Evolutionary conservation across 53 echinoderm and acorn worm genomes (phyloP).

Genomic region (Apostichopus leukothele): DNA sequence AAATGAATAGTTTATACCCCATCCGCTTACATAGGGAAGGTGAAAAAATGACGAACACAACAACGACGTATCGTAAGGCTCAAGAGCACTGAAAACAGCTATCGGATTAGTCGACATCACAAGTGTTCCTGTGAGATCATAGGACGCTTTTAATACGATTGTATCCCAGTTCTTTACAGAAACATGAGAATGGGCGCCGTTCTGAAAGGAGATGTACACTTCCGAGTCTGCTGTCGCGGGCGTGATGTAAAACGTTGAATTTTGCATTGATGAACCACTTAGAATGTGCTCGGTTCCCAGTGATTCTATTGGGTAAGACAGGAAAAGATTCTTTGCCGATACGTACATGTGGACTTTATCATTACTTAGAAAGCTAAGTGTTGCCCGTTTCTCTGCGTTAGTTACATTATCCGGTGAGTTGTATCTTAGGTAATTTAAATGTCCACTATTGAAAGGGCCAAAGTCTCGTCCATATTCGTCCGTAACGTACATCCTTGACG

Average conservation of each 20-base stretch:
- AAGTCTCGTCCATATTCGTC: neutral
- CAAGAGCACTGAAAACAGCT: neutral
- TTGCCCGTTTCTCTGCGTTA: neutral
- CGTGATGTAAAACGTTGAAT: neutral
- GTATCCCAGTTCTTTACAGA: neutral
- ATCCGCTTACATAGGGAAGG: neutral
- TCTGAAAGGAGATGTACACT: neutral
- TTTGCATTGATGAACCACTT: too few species aligned
- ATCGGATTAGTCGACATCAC: neutral
- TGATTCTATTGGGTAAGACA: constrained; percentile 14
- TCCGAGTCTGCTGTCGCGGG: neutral
- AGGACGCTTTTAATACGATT: neutral
- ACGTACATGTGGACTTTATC: neutral
- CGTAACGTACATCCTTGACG: neutral
- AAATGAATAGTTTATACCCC: neutral
- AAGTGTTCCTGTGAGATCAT: constrained; percentile 3
- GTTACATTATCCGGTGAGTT: neutral
- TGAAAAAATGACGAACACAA: neutral
- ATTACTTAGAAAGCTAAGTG: neutral
- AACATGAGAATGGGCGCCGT: neutral
- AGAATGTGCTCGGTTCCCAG: neutral
- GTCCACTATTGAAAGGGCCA: neutral
- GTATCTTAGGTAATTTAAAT: neutral
- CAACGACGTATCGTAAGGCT: neutral
- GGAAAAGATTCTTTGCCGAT: neutral